Evolutionary conservation across 2,888 invertebrate species (phyloP).

Genomic region (Ectemnius lituratus): DNA sequence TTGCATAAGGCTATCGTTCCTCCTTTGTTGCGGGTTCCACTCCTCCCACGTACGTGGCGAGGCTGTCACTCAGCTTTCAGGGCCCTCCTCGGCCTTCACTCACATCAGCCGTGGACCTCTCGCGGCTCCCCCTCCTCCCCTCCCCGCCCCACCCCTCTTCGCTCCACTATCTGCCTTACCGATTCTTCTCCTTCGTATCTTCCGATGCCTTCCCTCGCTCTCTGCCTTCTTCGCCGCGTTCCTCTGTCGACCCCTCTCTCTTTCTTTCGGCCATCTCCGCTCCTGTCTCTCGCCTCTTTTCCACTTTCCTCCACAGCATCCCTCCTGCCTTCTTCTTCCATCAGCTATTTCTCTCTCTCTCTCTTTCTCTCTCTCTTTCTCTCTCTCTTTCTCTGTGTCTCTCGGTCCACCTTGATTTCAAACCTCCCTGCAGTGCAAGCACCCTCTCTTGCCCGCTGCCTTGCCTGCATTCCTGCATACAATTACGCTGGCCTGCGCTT

Average conservation of each 20-base stretch:
- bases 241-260: background rate
- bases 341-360: conserved; percentile 17
- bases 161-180: conserved; percentile 1
- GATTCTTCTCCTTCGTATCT: conserved; percentile 5
- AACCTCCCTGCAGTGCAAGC: conserved; percentile 70
- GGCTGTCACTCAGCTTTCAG: conserved; percentile 73
- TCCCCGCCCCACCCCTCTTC: conserved; percentile 2
- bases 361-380: conserved; percentile 23
- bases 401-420: conserved; percentile 54
- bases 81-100: conserved; percentile 62
- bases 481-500: conserved; percentile 70
- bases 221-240: conserved; percentile 1
- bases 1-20: conserved; percentile 73
- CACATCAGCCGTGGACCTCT: conserved; percentile 56
- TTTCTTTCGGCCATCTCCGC: conserved; percentile 21
- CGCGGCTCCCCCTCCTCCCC: conserved; percentile 32
- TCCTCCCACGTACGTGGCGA: conserved; percentile 75
- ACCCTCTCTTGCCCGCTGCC: conserved; percentile 6
- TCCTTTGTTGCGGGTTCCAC: conserved; percentile 68
- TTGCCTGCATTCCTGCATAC: conserved; percentile 75
- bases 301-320: too few relatives aligned
- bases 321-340: background rate
- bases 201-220: conserved; percentile 4
- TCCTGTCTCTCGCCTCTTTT: conserved; percentile 10
- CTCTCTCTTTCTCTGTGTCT: conserved; percentile 16